These are phyloP conservation scores for Eueides isabella DNA, from an alignment of 1,140 invertebrate genomes.

Conservation along the genomic window DNA sequence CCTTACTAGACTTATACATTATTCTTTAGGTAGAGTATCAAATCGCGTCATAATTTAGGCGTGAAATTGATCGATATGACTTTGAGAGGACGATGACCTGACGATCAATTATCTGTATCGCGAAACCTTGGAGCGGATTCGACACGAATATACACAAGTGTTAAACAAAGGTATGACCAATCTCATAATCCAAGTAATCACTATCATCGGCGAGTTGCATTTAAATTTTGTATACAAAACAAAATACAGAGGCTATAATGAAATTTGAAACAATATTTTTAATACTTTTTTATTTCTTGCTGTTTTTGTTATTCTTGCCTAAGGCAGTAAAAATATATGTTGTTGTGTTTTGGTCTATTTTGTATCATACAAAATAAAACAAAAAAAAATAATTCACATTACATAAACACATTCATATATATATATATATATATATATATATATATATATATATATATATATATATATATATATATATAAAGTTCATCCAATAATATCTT, in stretches of 20 bases:
- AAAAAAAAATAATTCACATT: no score
- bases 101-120: conserved; percentile 29
- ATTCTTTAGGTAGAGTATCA: background rate
- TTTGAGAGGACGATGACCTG: conserved; percentile 32
- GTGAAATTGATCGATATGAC: conserved; percentile 38
- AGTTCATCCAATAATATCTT: background rate
- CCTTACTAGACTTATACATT: background rate
- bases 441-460: no score
- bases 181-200: conserved; percentile 17
- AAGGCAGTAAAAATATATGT: no score
- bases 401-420: no score
- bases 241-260: background rate
- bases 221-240: background rate
- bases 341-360: no score
- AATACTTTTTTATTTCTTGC: background rate
- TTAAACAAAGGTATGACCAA: conserved; percentile 32
- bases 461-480: background rate
- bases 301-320: no score
- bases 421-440: no score
- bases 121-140: conserved; percentile 34
- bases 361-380: no score
- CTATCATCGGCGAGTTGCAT: background rate
- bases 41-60: conserved; percentile 26
- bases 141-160: conserved; percentile 22
- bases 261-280: background rate